Evolutionary conservation across 2,797 vertebrate genomes (phyloP), one percentile per base, ranked within the genome.

Genomic region (Hybognathus amarus): DNA sequence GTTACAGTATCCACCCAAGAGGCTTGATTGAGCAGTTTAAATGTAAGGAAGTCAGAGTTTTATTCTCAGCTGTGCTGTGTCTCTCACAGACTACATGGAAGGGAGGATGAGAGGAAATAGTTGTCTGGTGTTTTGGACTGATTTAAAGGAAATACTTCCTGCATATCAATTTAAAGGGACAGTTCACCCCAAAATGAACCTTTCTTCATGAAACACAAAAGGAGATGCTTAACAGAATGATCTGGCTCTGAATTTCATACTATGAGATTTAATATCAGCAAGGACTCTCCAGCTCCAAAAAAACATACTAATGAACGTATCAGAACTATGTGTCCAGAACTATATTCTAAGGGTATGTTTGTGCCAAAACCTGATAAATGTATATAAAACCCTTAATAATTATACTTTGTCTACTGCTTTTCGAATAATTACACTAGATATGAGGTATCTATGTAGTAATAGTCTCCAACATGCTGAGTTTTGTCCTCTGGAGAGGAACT

Each of bases 21-120:
- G 40, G 54, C 68, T 70, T 17, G 24, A 52, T 70, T 45, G 38
- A 59, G n/a, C n/a, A 30, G 54, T 33, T 70, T 42, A 45, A 54
- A 54, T 79, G 22, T 1, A 54, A 56, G 66, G 66, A 59, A 20
- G 50, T 69, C 36, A 10, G 27, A 11, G 68, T 61, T 71, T 59
- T 71, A 33, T 71, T 24, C 24, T 79, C 33, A 68, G 77, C 64
- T 56, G 64, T 79, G 24, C 11, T 59, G 63, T 40, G 15, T 74
- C 77, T 77, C 42, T 73, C 54, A 91, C 90, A 38, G 63, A 24
- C 64, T 17, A 40, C 52, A 63, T 56, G 52, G 20, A 77, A 89
- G 87, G 80, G 88, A 86, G 61, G 83, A 88, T 90, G 91, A 89
- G 88, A 92, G 93, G 92, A 94, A 93, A 93, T 92, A 74, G 87